Evolutionary conservation across 2,888 invertebrate genomes (phyloP).

Genomic region (Leptopilina drosophilae): DNA sequence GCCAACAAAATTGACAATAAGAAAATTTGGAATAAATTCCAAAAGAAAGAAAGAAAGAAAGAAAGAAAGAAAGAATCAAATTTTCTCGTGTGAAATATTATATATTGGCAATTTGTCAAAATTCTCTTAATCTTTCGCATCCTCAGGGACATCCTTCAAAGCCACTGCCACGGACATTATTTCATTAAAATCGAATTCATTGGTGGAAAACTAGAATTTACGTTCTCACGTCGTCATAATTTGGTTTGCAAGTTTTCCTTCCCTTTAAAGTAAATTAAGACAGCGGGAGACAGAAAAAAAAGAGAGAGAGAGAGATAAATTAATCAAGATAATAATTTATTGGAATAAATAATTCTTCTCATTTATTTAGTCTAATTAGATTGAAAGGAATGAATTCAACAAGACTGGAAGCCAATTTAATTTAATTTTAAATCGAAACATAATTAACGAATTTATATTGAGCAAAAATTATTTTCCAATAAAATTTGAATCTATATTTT

Average conservation of each 20-base stretch:
- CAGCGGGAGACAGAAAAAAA: too few species aligned
- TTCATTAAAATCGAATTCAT: conserved; percentile 29
- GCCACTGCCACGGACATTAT: conserved; percentile 59
- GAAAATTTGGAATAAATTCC: not conserved
- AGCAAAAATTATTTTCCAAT: not conserved
- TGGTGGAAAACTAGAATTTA: conserved; percentile 20
- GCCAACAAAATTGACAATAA: not conserved
- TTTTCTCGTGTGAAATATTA: not conserved
- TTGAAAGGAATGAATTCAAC: not conserved
- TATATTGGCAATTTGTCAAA: conserved; percentile 54
- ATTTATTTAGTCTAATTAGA: conserved; percentile 30
- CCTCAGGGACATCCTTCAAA: conserved; percentile 58
- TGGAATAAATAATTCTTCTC: conserved; percentile 14
- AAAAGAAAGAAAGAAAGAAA: not conserved
- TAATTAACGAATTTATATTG: too few species aligned
- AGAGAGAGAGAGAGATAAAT: not conserved
- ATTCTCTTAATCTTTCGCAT: conserved; percentile 51
- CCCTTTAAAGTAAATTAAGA: conserved; percentile 1
- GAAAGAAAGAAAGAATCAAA: not conserved
- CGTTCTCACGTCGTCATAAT: conserved; percentile 23
- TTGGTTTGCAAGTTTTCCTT: not conserved
- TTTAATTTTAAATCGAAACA: not conserved
- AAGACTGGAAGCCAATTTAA: conserved; percentile 28
- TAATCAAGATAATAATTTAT: conserved; percentile 9
- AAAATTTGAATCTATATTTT: not conserved